A percentile compares a stretch with the other conserved stretches of the same genome.
Conservation (phyloP, 2,113 vertebrate species). For the Atherinomorus stipes region DNA sequence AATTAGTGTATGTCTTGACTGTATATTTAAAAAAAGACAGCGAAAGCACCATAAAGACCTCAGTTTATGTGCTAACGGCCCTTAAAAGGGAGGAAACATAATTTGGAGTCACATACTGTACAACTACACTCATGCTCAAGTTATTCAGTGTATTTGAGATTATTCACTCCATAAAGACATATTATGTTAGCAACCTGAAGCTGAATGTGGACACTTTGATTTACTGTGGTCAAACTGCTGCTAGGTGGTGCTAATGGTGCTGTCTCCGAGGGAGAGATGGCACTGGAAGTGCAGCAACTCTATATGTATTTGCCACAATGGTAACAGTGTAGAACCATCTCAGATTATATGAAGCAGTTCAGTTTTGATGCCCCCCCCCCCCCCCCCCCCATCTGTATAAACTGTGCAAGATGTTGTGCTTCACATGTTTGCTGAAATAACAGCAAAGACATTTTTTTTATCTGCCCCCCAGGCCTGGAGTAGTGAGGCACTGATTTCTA, state of each 20-base stretch:
- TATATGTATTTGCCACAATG: conserved; percentile 4
- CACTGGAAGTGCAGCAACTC: background rate
- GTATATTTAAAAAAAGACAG: background rate
- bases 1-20: background rate
- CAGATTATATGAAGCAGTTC: background rate
- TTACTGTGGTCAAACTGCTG: conserved; percentile 69
- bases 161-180: background rate
- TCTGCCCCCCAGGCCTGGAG: conserved; percentile 38
- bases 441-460: conserved; percentile 27
- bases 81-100: background rate
- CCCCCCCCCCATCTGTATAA: background rate
- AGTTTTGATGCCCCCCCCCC: background rate
- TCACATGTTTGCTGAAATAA: conserved; percentile 38
- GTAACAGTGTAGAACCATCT: background rate
- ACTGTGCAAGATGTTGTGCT: conserved; percentile 9
- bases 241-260: conserved; percentile 84
- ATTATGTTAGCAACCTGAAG: background rate
- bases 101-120: background rate
- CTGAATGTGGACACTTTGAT: conserved; percentile 19
- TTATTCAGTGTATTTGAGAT: conserved; percentile 12
- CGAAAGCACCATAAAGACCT: background rate
- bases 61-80: background rate
- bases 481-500: conserved; percentile 39
- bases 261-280: conserved; percentile 31
- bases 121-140: background rate